Evolutionary conservation across 2,797 vertebrate species (phyloP).

Genomic region (Poeciliopsis gracilis): DNA sequence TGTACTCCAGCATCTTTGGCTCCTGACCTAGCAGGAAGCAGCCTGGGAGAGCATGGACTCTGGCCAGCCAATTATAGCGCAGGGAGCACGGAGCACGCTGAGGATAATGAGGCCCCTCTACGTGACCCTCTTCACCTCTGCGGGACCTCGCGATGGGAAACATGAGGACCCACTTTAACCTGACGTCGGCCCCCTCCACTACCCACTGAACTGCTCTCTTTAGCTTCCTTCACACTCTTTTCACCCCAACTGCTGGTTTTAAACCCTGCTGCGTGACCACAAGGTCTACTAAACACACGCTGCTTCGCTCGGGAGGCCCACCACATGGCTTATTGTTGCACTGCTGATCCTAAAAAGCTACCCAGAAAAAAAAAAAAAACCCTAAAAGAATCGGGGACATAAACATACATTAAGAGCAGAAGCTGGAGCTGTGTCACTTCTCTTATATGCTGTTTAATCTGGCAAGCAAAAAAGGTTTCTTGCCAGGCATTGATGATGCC

Average conservation of each 20-base stretch:
- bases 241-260: slow-evolving; percentile 44
- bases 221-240: slow-evolving; percentile 32
- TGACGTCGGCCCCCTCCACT: slow-evolving; percentile 35
- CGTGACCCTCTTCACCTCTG: slow-evolving; percentile 78
- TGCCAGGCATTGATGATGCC: slow-evolving; percentile 73
- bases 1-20: slow-evolving; percentile 62
- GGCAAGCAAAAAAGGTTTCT: slow-evolving; percentile 40
- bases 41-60: slow-evolving; percentile 58
- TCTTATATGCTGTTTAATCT: slow-evolving; percentile 51
- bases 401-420: slow-evolving; percentile 34
- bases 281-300: slow-evolving; percentile 78
- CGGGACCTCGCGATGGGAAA: slow-evolving; percentile 74
- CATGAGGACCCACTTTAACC: slow-evolving; percentile 69
- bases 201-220: slow-evolving; percentile 28
- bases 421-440: slow-evolving; percentile 37
- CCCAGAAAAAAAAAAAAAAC: slow-evolving; percentile 18
- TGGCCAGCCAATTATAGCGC: slow-evolving; percentile 67
- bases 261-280: slow-evolving; percentile 72
- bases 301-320: slow-evolving; percentile 57
- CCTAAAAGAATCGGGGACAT: slow-evolving; percentile 36
- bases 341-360: slow-evolving; percentile 42
- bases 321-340: slow-evolving; percentile 71
- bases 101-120: slow-evolving; percentile 80
- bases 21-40: slow-evolving; percentile 76
- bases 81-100: slow-evolving; percentile 55